These are phyloP conservation scores for Calcarius lapponicus DNA, from an alignment of 2,797 vertebrate species.

Conservation along the genomic window DNA sequence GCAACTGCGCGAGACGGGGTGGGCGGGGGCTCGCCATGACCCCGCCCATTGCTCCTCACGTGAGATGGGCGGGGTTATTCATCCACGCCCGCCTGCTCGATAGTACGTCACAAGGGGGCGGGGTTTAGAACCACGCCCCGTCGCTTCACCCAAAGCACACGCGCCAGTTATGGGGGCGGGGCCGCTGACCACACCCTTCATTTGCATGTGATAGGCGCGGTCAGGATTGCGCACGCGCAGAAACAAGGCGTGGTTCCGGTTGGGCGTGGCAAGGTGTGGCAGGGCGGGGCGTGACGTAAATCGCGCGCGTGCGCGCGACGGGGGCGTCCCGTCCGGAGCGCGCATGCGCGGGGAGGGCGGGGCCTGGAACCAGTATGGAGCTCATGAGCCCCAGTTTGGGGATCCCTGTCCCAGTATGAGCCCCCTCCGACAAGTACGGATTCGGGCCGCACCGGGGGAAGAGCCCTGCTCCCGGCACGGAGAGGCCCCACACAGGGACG, in stretches of 20 bases:
- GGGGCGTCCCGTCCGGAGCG: rapidly evolving
- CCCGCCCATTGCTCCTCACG: rapidly evolving
- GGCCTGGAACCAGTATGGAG: rapidly evolving
- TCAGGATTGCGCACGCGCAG: rapidly evolving
- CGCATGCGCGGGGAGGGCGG: rapidly evolving
- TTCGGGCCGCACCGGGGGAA: neutral
- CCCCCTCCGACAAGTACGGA: neutral
- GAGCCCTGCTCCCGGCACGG: neutral
- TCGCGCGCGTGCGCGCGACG: neutral
- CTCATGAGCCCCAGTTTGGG: rapidly evolving
- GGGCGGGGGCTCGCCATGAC: rapidly evolving
- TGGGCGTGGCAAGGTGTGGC: neutral
- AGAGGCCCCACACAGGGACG: neutral
- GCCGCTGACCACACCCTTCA: rapidly evolving
- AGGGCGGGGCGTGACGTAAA: neutral
- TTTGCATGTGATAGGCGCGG: rapidly evolving
- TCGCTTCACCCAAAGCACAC: rapidly evolving
- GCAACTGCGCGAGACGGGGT: rapidly evolving
- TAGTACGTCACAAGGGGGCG: rapidly evolving
- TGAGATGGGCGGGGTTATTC: rapidly evolving
- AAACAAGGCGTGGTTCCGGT: rapidly evolving
- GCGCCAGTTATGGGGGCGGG: neutral
- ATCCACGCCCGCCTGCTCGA: rapidly evolving
- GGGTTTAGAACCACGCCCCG: neutral
- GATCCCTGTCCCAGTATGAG: neutral